Conservation (phyloP, 2,888 invertebrate species). For the Oeneis ivallda region DNA sequence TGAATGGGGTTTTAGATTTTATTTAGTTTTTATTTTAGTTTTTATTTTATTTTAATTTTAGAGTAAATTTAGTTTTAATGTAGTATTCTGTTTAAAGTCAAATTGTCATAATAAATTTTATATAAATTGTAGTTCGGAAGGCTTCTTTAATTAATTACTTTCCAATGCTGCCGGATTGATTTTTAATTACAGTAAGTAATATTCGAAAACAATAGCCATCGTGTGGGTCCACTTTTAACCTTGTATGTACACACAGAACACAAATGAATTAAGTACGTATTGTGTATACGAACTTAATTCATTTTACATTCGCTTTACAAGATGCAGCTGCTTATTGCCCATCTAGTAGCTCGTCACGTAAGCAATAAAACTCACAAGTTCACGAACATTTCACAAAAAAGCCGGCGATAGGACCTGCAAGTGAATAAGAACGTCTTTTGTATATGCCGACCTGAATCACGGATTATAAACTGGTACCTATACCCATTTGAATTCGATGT, state of each 20-base stretch:
- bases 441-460: conserved; percentile 41
- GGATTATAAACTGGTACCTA: conserved; percentile 31
- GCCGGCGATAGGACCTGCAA: conserved; percentile 56
- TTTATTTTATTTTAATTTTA: no score
- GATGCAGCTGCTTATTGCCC: conserved; percentile 38
- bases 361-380: conserved; percentile 64
- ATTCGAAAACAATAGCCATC: conserved; percentile 15
- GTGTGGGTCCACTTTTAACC: conserved; percentile 28
- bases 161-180: no score
- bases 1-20: no score
- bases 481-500: conserved; percentile 11
- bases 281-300: conserved; percentile 25
- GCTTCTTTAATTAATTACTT: no score
- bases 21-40: no score
- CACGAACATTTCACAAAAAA: conserved; percentile 67
- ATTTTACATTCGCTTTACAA: conserved; percentile 34
- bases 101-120: no score
- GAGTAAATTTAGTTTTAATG: no score
- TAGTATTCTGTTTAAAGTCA: no score
- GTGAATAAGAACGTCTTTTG: conserved; percentile 59
- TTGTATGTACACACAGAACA: not conserved
- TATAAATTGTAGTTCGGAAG: no score
- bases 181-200: not conserved
- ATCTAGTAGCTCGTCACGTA: conserved; percentile 63
- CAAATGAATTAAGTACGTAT: conserved; percentile 10